Evolutionary conservation across 2,888 invertebrate species (phyloP).

Genomic region (Mellilla xanthometata): DNA sequence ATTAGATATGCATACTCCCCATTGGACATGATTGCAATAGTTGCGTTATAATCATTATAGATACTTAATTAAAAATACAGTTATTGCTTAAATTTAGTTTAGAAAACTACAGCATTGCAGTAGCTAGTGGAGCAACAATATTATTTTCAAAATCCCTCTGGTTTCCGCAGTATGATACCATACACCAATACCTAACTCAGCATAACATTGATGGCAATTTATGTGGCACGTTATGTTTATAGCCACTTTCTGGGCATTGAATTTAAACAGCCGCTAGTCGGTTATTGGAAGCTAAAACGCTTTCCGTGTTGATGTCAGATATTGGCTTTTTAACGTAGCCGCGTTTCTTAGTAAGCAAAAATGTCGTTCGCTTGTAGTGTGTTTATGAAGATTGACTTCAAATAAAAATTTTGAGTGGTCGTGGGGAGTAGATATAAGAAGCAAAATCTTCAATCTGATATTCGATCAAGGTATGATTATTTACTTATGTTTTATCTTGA

Average conservation of each 20-base stretch:
- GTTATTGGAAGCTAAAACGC: constrained; percentile 7
- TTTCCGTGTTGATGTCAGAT: constrained; percentile 4
- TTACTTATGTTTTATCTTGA: no score
- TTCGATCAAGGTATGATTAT: no score
- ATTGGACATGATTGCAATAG: no score
- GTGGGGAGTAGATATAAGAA: no score
- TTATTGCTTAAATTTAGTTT: no score
- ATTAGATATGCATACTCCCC: no score
- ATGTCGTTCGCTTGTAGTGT: not conserved
- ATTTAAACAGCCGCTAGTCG: constrained; percentile 2
- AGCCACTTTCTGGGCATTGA: constrained; percentile 4
- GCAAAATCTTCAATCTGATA: no score
- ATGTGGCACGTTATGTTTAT: constrained; percentile 5
- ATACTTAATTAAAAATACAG: no score
- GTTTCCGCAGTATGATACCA: not conserved
- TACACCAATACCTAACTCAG: not conserved
- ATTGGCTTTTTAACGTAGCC: not conserved
- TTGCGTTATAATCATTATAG: no score
- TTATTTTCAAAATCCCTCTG: not conserved
- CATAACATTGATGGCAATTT: not conserved
- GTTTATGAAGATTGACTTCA: not conserved
- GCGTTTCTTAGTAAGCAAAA: not conserved
- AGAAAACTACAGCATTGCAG: no score
- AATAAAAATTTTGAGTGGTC: no score
- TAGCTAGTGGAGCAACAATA: no score